phyloP scores from a whole-genome alignment of 2,888 invertebrate species.

The Morpho helenor region DNA sequence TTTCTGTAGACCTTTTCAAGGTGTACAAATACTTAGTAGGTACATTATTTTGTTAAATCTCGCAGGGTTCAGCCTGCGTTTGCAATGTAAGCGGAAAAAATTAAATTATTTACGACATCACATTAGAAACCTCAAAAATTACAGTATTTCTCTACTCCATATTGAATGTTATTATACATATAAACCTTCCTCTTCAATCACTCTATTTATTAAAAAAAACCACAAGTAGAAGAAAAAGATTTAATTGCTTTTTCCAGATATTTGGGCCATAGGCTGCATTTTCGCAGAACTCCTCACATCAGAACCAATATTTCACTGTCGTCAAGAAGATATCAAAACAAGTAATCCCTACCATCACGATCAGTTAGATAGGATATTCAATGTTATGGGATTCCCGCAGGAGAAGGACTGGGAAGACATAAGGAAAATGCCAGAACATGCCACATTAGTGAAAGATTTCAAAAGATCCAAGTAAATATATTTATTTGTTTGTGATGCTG shows the following conservation, averaged over 20 bases:
- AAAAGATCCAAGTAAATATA: conserved; percentile 90
- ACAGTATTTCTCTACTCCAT: too few species aligned
- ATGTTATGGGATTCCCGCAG: conserved; percentile 99
- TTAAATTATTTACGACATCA: too few species aligned
- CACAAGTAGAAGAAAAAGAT: too few species aligned
- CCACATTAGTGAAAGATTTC: conserved; percentile 96
- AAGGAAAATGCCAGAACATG: conserved; percentile 99
- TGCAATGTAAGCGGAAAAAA: too few species aligned
- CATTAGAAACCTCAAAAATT: too few species aligned
- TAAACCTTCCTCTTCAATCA: too few species aligned
- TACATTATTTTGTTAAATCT: too few species aligned
- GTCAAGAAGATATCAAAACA: conserved; percentile 99
- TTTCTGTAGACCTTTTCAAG: too few species aligned
- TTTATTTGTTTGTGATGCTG: not conserved
- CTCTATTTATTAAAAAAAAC: too few species aligned
- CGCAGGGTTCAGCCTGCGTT: too few species aligned
- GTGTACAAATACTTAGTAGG: too few species aligned
- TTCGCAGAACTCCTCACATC: conserved; percentile 99
- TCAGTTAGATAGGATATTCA: conserved; percentile 98
- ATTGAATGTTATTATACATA: too few species aligned
- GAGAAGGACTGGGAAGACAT: conserved; percentile 99
- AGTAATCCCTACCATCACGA: conserved; percentile 99
- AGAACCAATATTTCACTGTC: conserved; percentile 99
- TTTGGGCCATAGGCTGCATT: conserved; percentile 99
- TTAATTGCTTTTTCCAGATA: conserved; percentile 80